Percentiles rank a stretch among this genome's conserved stretches.
These are phyloP conservation scores for Steatornis caripensis DNA, from an alignment of 2,113 vertebrate species.

Conservation along the genomic window DNA sequence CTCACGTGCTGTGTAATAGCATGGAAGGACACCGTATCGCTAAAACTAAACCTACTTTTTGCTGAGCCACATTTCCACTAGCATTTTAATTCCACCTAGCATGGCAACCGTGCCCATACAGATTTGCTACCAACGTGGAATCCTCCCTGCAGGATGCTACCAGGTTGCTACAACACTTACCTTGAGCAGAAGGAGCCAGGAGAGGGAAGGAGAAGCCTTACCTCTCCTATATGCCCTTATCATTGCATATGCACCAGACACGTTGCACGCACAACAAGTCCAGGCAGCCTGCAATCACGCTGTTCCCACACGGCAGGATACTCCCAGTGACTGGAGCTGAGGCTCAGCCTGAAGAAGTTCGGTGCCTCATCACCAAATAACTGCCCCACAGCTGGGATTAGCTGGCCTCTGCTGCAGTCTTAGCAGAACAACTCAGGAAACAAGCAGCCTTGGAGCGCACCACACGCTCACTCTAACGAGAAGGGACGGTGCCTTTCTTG, in stretches of 20 bases:
- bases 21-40: neutral
- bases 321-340: neutral
- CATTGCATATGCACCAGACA: neutral
- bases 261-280: neutral
- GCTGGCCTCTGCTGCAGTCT: neutral
- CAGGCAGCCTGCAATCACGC: neutral
- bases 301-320: neutral
- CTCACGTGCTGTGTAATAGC: neutral
- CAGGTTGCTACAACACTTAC: neutral
- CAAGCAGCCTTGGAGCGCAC: neutral
- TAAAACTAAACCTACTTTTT: neutral
- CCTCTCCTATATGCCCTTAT: neutral
- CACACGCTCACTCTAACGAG: neutral
- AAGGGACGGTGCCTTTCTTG: neutral
- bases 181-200: neutral
- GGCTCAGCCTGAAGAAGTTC: neutral
- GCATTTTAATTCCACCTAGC: neutral
- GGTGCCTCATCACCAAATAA: neutral
- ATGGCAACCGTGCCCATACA: fast-evolving
- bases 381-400: neutral
- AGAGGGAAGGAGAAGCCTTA: neutral
- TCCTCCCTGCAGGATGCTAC: neutral
- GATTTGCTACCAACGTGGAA: neutral
- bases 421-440: neutral
- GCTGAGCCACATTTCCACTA: neutral